Conservation (phyloP, 2,888 invertebrate species). For the Eristalis arbustorum region DNA sequence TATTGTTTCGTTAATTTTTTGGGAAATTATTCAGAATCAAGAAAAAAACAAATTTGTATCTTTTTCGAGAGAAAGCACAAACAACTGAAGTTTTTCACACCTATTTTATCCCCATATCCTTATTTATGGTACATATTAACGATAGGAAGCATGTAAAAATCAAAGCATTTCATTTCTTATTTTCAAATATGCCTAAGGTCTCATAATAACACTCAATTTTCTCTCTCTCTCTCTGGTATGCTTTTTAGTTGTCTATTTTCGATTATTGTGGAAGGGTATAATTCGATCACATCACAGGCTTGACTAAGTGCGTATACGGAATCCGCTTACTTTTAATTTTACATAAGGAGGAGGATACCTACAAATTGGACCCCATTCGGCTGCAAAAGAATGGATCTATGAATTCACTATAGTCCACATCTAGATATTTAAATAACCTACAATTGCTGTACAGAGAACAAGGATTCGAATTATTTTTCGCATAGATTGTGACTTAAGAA, state of each 20-base stretch:
- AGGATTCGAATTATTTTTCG: too few species aligned
- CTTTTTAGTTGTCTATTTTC: constrained; percentile 1
- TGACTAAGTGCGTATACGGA: too few species aligned
- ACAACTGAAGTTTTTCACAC: constrained; percentile 43
- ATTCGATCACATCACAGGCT: not conserved
- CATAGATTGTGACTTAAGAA: too few species aligned
- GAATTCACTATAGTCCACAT: too few species aligned
- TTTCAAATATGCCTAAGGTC: constrained; percentile 3
- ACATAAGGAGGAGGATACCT: too few species aligned
- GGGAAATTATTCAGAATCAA: not conserved
- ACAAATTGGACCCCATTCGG: too few species aligned
- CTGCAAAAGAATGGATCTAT: too few species aligned
- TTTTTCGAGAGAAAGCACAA: constrained; percentile 53
- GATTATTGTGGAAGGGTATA: not conserved
- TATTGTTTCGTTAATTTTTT: not conserved
- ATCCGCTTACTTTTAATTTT: too few species aligned
- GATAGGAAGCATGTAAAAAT: constrained; percentile 39
- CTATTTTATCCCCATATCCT: constrained; percentile 26
- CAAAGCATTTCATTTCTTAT: constrained; percentile 9
- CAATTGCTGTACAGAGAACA: too few species aligned
- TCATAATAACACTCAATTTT: constrained; percentile 16
- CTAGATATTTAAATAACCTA: too few species aligned
- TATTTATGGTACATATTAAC: constrained; percentile 12
- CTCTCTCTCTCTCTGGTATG: too few species aligned
- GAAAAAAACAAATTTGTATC: not conserved